Evolutionary conservation across 2,888 invertebrate genomes (phyloP).

Genomic region (Plemyria rubiginata): DNA sequence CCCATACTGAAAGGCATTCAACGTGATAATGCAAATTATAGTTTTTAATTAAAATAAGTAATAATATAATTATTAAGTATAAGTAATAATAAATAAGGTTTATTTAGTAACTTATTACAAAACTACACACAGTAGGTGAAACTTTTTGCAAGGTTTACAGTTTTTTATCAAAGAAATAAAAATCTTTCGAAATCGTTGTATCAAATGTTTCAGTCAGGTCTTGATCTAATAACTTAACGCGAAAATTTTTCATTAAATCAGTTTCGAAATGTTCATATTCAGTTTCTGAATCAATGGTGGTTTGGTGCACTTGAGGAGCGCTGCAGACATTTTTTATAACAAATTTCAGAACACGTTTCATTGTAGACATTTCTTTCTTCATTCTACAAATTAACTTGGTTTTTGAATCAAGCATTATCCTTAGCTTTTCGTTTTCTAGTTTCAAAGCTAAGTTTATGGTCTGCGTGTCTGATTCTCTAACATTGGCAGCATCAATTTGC

Average conservation of each 20-base stretch:
- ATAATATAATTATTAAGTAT: neutral
- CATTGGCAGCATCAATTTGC: constrained; percentile 58
- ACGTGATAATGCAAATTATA: too few relatives aligned
- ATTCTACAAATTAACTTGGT: constrained; percentile 59
- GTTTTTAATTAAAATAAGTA: too few relatives aligned
- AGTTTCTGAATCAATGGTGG: constrained; percentile 50
- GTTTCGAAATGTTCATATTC: constrained; percentile 66
- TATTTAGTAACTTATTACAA: constrained; percentile 27
- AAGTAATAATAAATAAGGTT: constrained; percentile 3
- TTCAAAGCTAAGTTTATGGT: constrained; percentile 57
- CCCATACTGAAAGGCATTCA: too few relatives aligned
- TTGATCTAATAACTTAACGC: constrained; percentile 47
- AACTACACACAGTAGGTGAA: constrained; percentile 8
- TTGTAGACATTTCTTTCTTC: constrained; percentile 60
- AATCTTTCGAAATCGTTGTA: constrained; percentile 54
- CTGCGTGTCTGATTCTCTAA: constrained; percentile 59
- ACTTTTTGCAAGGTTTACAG: constrained; percentile 17
- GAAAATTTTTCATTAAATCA: constrained; percentile 52
- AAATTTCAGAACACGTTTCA: constrained; percentile 63
- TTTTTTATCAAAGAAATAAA: constrained; percentile 38
- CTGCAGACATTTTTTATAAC: constrained; percentile 59
- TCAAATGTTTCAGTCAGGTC: constrained; percentile 49
- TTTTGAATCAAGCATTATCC: constrained; percentile 61
- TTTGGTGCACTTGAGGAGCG: constrained; percentile 45
- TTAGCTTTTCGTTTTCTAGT: constrained; percentile 72